These are phyloP conservation scores for Procambarus virginalis DNA, from an alignment of 1,140 invertebrate genomes.

Conservation along the genomic window DNA sequence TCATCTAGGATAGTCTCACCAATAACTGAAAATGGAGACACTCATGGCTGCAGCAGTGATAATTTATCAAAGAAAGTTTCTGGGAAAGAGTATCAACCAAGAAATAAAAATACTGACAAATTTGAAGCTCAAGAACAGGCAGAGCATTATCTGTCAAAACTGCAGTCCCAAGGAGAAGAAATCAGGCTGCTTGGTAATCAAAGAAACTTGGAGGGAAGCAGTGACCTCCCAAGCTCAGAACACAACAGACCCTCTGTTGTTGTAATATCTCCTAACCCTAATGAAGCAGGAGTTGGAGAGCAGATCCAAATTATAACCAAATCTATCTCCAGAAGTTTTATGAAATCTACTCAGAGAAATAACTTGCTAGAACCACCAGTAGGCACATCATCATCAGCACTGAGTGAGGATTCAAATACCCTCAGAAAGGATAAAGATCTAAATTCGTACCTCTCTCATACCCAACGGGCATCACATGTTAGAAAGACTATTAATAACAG, in stretches of 20 bases:
- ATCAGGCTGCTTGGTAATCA: background rate
- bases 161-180: background rate
- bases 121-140: background rate
- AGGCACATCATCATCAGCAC: background rate
- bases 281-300: background rate
- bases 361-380: background rate
- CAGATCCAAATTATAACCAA: background rate
- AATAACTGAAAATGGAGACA: background rate
- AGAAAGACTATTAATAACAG: background rate
- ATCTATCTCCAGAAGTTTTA: background rate
- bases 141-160: background rate
- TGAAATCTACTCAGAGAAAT: background rate
- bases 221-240: background rate
- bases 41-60: background rate
- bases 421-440: background rate
- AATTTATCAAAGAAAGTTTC: background rate
- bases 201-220: background rate
- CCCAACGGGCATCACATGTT: background rate
- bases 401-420: conserved; percentile 12
- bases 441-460: background rate
- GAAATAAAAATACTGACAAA: background rate
- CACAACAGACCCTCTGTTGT: background rate
- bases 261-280: background rate
- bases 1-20: background rate
- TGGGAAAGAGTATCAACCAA: background rate